Percentiles rank a stretch among this genome's conserved stretches.
phyloP scores from a whole-genome alignment of 92 coral and sea anemone species.

The Actinernus sp. region DNA sequence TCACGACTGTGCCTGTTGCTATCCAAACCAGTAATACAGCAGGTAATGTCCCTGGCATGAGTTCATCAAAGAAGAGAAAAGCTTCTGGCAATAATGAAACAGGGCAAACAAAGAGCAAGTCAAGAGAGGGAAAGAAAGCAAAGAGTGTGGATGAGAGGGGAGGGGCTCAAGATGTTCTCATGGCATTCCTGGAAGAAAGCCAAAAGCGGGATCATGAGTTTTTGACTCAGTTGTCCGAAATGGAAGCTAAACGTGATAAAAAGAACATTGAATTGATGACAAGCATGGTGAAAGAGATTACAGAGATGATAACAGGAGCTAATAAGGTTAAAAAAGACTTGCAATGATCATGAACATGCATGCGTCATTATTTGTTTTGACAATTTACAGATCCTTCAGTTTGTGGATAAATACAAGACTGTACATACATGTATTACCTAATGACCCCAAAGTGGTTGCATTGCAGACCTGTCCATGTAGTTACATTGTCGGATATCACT shows the following conservation, averaged over 20 bases:
- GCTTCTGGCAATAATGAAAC: background rate
- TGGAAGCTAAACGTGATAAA: slow-evolving; percentile 38
- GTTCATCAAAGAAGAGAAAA: background rate
- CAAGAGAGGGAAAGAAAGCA: background rate
- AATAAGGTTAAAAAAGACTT: background rate
- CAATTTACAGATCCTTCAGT: too few relatives aligned
- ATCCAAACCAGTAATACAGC: background rate
- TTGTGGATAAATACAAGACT: too few relatives aligned
- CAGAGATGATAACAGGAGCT: slow-evolving; percentile 21
- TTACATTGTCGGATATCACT: too few relatives aligned
- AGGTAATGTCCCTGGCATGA: background rate
- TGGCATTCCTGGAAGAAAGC: slow-evolving; percentile 37
- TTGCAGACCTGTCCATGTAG: too few relatives aligned
- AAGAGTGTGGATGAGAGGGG: slow-evolving; percentile 1
- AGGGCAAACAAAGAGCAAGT: background rate
- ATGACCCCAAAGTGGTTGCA: too few relatives aligned
- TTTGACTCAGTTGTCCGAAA: slow-evolving; percentile 22
- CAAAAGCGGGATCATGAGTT: slow-evolving; percentile 44
- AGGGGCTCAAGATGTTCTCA: background rate
- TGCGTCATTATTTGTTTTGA: too few relatives aligned
- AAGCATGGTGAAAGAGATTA: slow-evolving; percentile 21
- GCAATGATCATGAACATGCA: too few relatives aligned
- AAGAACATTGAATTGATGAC: slow-evolving; percentile 35
- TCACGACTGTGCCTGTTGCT: too few relatives aligned
- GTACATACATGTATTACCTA: too few relatives aligned